These are phyloP conservation scores for Teleopsis dalmanni DNA, from an alignment of 1,140 invertebrate genomes.

Conservation along the genomic window DNA sequence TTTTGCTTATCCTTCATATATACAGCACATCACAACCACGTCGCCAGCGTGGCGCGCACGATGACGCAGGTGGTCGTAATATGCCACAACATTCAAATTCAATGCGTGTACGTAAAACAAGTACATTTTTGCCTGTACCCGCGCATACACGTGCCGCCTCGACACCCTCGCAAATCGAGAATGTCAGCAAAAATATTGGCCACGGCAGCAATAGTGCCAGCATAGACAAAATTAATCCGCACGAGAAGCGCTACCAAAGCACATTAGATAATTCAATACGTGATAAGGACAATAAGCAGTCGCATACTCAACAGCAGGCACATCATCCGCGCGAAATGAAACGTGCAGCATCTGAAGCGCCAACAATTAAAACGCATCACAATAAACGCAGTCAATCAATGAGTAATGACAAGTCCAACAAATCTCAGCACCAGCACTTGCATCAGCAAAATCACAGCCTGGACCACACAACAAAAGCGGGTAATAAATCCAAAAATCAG, in stretches of 20 bases:
- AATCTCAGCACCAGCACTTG: conserved; percentile 20
- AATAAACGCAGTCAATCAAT: conserved; percentile 33
- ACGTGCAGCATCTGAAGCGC: conserved; percentile 34
- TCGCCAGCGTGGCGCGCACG: conserved; percentile 14
- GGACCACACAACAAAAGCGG: conserved; percentile 14
- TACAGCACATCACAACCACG: conserved; percentile 18
- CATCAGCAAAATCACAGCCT: conserved; percentile 27
- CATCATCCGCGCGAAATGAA: conserved; percentile 22
- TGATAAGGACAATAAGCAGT: conserved; percentile 13
- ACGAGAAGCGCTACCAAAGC: conserved; percentile 19
- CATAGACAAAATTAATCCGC: conserved; percentile 9
- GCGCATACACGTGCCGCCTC: conserved; percentile 38
- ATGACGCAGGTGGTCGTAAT: conserved; percentile 22
- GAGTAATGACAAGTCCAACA: conserved; percentile 21
- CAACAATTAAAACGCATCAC: conserved; percentile 26
- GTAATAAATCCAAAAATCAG: conserved; percentile 9
- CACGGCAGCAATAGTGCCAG: conserved; percentile 12
- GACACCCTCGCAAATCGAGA: conserved; percentile 39
- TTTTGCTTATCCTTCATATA: neutral
- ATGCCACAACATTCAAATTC: conserved; percentile 39
- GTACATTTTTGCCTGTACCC: conserved; percentile 33
- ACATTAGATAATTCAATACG: conserved; percentile 12
- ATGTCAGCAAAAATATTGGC: conserved; percentile 15
- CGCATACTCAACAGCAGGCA: neutral
- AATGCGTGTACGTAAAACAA: conserved; percentile 39